These are phyloP conservation scores for Varanus salvator DNA, from an alignment of 2,113 vertebrate genomes.

Conservation along the genomic window DNA sequence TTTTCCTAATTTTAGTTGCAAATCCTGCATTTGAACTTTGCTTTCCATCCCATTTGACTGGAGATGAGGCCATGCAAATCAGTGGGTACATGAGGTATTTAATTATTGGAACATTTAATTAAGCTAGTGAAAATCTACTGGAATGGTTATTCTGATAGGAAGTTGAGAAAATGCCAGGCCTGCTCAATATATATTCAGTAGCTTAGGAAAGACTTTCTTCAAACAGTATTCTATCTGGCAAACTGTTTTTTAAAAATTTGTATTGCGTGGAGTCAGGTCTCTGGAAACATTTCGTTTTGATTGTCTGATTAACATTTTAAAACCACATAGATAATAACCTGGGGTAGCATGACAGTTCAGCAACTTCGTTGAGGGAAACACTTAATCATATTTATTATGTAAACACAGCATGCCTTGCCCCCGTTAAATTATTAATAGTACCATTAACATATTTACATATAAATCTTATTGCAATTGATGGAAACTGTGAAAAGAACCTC, in stretches of 20 bases:
- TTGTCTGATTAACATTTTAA: slow-evolving; percentile 72
- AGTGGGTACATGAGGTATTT: slow-evolving; percentile 39
- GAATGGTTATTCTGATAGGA: neutral
- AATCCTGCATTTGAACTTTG: slow-evolving; percentile 30
- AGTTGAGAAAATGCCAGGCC: fast-evolving
- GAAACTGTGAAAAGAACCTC: slow-evolving; percentile 66
- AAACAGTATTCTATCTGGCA: fast-evolving
- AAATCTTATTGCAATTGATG: slow-evolving; percentile 77
- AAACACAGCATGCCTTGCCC: slow-evolving; percentile 78
- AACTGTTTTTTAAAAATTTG: slow-evolving; percentile 39
- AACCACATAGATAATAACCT: slow-evolving; percentile 73
- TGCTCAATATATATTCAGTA: neutral
- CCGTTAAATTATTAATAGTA: slow-evolving; percentile 79
- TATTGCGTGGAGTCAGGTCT: neutral
- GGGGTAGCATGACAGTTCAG: slow-evolving; percentile 74
- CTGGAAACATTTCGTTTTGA: slow-evolving; percentile 58
- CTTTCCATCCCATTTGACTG: fast-evolving
- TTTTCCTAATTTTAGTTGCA: neutral
- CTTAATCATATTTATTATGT: slow-evolving; percentile 81
- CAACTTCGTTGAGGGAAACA: slow-evolving; percentile 76
- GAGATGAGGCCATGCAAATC: slow-evolving; percentile 1
- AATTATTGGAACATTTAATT: slow-evolving; percentile 61
- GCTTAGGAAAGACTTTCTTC: neutral
- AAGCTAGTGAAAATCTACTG: slow-evolving; percentile 47
- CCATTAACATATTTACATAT: slow-evolving; percentile 80